A percentile compares a stretch with the other conserved stretches of the same genome.
These are phyloP conservation scores for Molothrus aeneus DNA, from an alignment of 2,797 vertebrate genomes.

Conservation along the genomic window DNA sequence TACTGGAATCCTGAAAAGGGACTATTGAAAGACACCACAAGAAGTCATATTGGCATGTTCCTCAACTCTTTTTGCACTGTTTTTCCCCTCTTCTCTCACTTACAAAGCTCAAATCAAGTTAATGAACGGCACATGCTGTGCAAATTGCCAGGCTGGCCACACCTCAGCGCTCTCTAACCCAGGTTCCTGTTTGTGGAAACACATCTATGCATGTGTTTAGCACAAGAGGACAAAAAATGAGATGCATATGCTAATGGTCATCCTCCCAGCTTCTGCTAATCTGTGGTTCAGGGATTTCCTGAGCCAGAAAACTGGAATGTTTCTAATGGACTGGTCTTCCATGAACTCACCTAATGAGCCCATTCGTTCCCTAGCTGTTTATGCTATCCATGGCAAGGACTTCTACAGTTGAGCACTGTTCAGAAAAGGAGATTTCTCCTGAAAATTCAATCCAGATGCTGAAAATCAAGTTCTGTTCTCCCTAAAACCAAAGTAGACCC, in stretches of 20 bases:
- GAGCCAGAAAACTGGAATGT: slow-evolving; percentile 11
- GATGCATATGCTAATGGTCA: neutral
- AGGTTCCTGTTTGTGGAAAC: neutral
- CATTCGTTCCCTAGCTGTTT: slow-evolving; percentile 2
- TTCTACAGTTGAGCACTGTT: neutral
- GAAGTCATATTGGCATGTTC: neutral
- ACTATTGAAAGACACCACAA: neutral
- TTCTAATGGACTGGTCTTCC: neutral
- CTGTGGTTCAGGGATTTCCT: slow-evolving; percentile 3
- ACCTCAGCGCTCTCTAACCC: neutral
- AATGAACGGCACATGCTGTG: neutral
- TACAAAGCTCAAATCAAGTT: neutral
- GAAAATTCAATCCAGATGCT: neutral
- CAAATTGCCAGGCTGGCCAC: neutral
- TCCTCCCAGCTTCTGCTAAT: slow-evolving; percentile 3
- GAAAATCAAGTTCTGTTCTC: neutral
- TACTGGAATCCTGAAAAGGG: neutral
- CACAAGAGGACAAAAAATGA: neutral
- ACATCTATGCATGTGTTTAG: neutral
- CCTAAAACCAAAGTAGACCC: neutral
- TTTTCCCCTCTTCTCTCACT: neutral
- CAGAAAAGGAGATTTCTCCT: neutral
- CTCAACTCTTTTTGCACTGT: neutral
- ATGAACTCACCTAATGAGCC: neutral
- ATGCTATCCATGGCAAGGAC: neutral